phyloP scores from a whole-genome alignment of 2,888 invertebrate species.

The Eulithis prunata region DNA sequence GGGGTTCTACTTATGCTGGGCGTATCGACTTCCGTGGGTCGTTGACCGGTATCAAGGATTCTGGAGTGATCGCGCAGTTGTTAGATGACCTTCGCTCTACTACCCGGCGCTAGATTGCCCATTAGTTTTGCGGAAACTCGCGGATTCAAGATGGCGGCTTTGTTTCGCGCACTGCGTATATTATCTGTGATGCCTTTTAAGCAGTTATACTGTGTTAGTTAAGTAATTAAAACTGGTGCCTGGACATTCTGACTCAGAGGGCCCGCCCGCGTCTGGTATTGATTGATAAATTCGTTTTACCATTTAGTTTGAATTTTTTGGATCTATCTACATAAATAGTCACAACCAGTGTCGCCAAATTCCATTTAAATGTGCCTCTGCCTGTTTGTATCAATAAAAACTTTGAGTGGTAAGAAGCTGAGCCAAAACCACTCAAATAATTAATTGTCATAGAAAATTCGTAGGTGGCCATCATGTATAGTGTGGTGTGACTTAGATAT shows the following conservation, averaged over 20 bases:
- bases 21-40: slow-evolving; percentile 74
- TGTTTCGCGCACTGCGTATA: slow-evolving; percentile 9
- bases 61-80: slow-evolving; percentile 68
- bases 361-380: too few species aligned
- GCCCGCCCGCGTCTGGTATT: not conserved
- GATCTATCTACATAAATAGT: not conserved
- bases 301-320: not conserved
- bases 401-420: too few species aligned
- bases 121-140: slow-evolving; percentile 37
- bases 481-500: too few species aligned
- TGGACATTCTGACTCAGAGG: slow-evolving; percentile 9
- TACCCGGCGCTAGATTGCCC: slow-evolving; percentile 57
- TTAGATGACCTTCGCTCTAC: slow-evolving; percentile 72
- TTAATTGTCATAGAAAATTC: too few species aligned
- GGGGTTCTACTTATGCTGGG: slow-evolving; percentile 59
- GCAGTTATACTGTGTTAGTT: slow-evolving; percentile 2
- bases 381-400: too few species aligned
- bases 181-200: slow-evolving; percentile 13
- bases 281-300: slow-evolving; percentile 14
- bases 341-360: too few species aligned
- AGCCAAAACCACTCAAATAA: too few species aligned
- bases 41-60: slow-evolving; percentile 75
- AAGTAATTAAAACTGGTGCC: slow-evolving; percentile 2
- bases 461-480: too few species aligned
- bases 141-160: slow-evolving; percentile 38